A percentile compares a stretch with the other conserved stretches of the same genome.
Conservation (phyloP, 2,113 vertebrate genomes). For the human region GRCh38 chr7:53050501-53051000, state of each 20-base stretch:
- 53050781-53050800: neutral
- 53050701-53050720: neutral
- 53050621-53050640: no score
- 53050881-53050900: accelerated
- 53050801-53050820: neutral
- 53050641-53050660: neutral
- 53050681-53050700: neutral
- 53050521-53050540: neutral
- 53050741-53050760: neutral
- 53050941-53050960: no score
- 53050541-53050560: neutral
- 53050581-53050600: accelerated
- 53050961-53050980: neutral
- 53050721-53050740: neutral
- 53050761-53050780: neutral
- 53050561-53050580: neutral
- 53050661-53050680: neutral
- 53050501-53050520: neutral
- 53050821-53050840: neutral
- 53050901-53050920: neutral
- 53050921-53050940: neutral
- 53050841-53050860: neutral
- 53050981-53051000: neutral
- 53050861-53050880: accelerated
- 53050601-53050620: neutral